phyloP scores from a whole-genome alignment of 2,797 vertebrate genomes.

The Ceryle rudis region DNA sequence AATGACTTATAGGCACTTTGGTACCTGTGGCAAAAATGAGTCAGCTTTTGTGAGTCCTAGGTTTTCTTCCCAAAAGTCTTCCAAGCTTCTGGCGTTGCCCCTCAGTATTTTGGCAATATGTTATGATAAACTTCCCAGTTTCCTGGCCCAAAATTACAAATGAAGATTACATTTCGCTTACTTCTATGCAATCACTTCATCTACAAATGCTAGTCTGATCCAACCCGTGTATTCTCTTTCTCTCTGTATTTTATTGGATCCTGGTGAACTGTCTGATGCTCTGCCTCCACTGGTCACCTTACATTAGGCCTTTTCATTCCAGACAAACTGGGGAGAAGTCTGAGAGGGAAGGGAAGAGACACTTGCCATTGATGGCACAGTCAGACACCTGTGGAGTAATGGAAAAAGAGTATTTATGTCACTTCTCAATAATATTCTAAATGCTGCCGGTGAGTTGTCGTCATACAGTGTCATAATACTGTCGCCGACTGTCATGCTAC shows the following conservation, averaged over 20 bases:
- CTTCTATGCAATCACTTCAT: not conserved
- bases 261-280: not conserved
- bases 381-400: not conserved
- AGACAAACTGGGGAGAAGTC: not conserved
- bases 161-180: not conserved
- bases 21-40: not conserved
- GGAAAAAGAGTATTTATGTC: not conserved
- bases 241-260: not conserved
- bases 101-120: not conserved
- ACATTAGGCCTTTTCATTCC: too few relatives aligned
- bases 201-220: not conserved
- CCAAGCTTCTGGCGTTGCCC: not conserved
- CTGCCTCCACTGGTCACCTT: not conserved
- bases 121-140: not conserved
- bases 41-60: not conserved
- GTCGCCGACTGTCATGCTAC: not conserved
- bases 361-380: not conserved
- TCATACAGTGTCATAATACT: not conserved
- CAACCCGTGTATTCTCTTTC: not conserved
- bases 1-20: not conserved
- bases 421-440: not conserved
- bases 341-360: not conserved
- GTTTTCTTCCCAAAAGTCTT: not conserved
- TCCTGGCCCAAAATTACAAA: not conserved
- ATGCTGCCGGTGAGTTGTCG: not conserved